Conservation (phyloP, 2,797 vertebrate species). For the Tapera naevia region DNA sequence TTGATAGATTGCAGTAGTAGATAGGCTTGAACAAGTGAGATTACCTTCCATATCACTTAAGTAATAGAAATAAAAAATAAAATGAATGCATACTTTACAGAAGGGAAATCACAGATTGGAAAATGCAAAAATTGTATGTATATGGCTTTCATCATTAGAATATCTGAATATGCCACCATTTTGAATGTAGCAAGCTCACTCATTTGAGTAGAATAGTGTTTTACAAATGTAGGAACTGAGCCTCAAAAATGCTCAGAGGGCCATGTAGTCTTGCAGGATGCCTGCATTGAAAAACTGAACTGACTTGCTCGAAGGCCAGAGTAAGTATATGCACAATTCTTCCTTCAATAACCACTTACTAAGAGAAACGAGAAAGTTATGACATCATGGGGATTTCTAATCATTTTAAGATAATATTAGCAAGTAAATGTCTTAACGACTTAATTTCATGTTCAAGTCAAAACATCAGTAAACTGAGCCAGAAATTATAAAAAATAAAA, state of each 20-base stretch:
- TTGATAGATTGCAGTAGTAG: conserved; percentile 39
- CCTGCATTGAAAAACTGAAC: neutral
- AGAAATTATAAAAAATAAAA: no score
- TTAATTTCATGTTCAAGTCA: neutral
- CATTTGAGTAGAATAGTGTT: neutral
- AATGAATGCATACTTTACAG: neutral
- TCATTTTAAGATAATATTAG: neutral
- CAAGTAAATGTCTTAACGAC: neutral
- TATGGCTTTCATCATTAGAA: neutral
- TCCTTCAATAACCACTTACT: neutral
- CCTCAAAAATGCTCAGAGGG: neutral
- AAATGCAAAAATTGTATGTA: neutral
- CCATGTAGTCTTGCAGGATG: neutral
- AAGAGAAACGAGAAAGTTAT: neutral
- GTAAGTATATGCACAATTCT: accelerated
- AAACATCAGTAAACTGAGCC: neutral
- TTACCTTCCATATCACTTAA: neutral
- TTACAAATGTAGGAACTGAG: neutral
- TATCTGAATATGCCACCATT: neutral
- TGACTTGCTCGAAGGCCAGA: neutral
- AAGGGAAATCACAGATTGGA: neutral
- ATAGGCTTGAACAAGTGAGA: neutral
- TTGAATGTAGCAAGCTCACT: neutral
- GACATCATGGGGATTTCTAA: neutral
- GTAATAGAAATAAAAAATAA: neutral